A percentile compares a stretch with the other conserved stretches of the same genome.
Evolutionary conservation across 2,797 vertebrate species (phyloP).

Genomic region (Sebastes taczanowskii): DNA sequence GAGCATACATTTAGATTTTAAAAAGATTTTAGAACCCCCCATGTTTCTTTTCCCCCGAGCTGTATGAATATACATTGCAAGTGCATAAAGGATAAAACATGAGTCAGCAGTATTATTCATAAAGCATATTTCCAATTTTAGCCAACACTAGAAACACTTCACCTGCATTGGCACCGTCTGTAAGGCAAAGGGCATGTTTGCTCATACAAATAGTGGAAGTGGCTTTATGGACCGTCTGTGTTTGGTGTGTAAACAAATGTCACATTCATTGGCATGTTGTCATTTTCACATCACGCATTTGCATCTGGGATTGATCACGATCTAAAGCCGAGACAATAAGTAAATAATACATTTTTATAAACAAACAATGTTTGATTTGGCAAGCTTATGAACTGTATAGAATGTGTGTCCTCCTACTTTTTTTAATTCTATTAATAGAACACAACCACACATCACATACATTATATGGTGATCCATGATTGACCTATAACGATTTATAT

Average conservation of each 20-base stretch:
- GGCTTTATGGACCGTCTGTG: constrained; percentile 83
- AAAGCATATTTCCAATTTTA: constrained; percentile 2
- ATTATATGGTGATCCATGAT: not conserved
- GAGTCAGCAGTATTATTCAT: not conserved
- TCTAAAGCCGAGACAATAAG: not conserved
- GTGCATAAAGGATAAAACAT: not conserved
- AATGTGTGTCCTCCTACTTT: not conserved
- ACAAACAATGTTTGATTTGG: not conserved
- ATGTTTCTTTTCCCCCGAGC: not conserved
- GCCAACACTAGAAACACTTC: constrained; percentile 2
- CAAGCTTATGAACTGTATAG: not conserved
- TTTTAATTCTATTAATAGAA: not conserved
- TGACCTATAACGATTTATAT: not conserved
- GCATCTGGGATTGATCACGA: not conserved
- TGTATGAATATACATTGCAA: not conserved
- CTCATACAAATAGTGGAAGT: constrained; percentile 82
- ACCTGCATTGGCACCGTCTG: constrained; percentile 61
- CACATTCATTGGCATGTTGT: constrained; percentile 65
- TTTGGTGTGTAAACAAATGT: constrained; percentile 81
- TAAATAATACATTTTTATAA: not conserved
- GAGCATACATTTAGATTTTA: not conserved
- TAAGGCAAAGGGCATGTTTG: constrained; percentile 84
- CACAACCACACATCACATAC: not conserved
- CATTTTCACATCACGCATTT: constrained; percentile 35
- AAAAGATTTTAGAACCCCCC: too few relatives aligned